Evolutionary conservation across 2,797 vertebrate genomes (phyloP).

Genomic region (Masticophis lateralis): DNA sequence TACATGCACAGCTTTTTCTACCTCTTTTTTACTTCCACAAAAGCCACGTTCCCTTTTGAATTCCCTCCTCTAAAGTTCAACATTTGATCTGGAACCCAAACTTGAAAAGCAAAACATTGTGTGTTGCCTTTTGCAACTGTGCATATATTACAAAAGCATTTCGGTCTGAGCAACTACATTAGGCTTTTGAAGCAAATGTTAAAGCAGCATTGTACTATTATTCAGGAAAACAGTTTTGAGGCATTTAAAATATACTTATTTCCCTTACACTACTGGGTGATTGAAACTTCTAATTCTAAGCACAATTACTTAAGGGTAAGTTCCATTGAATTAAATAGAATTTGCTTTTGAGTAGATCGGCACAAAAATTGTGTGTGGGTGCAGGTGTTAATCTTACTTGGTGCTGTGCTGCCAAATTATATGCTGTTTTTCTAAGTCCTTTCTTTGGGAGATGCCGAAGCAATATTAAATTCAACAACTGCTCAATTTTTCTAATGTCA

Average conservation of each 20-base stretch:
- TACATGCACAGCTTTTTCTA: constrained; percentile 6
- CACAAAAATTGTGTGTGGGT: constrained; percentile 44
- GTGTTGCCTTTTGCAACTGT: constrained; percentile 46
- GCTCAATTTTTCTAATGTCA: constrained; percentile 61
- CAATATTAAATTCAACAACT: constrained; percentile 74
- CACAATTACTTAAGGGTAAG: not conserved
- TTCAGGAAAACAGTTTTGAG: constrained; percentile 40
- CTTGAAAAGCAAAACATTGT: constrained; percentile 60
- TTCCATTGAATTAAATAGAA: not conserved
- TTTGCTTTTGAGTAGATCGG: not conserved
- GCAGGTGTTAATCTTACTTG: constrained; percentile 69
- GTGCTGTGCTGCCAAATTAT: constrained; percentile 63
- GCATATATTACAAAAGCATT: constrained; percentile 68
- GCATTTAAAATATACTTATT: constrained; percentile 57
- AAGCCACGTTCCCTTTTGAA: constrained; percentile 28
- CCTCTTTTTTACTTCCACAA: constrained; percentile 26
- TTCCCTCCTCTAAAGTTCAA: constrained; percentile 29
- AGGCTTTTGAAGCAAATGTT: constrained; percentile 55
- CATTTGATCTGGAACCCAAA: constrained; percentile 45
- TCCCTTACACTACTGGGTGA: constrained; percentile 50
- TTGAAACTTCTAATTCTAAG: constrained; percentile 23
- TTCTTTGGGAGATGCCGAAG: constrained; percentile 70
- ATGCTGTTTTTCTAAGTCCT: constrained; percentile 43
- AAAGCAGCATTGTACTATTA: constrained; percentile 33
- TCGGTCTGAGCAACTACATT: constrained; percentile 48